Conservation (phyloP, 1,140 invertebrate species). For the Euura saliciscinereae region DNA sequence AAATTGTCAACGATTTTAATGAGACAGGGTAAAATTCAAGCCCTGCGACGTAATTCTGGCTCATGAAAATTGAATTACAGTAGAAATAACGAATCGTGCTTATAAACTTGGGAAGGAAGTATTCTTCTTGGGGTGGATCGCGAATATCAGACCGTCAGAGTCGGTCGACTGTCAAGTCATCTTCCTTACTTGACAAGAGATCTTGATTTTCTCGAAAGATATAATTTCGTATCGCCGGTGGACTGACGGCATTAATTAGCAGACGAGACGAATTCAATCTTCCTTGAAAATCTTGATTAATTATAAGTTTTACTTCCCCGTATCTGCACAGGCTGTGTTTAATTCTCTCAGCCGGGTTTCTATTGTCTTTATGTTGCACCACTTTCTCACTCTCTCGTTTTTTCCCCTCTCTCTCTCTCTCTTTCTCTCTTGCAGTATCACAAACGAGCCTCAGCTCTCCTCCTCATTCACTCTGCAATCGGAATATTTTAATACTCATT, state of each 20-base stretch:
- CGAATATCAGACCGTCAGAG: too few species aligned
- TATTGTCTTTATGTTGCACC: slow-evolving; percentile 4
- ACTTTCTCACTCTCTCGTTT: not conserved
- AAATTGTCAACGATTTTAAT: too few species aligned
- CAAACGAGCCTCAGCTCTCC: not conserved
- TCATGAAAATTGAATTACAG: too few species aligned
- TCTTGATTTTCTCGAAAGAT: not conserved
- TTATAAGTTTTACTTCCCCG: slow-evolving; percentile 11
- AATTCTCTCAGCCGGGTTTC: not conserved
- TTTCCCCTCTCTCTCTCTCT: not conserved
- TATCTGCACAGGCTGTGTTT: too few species aligned
- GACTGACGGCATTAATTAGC: slow-evolving; percentile 26
- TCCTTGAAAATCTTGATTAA: slow-evolving; percentile 26
- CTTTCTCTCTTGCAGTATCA: not conserved
- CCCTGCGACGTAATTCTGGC: too few species aligned
- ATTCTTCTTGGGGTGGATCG: too few species aligned
- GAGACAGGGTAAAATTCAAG: too few species aligned
- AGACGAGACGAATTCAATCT: slow-evolving; percentile 25
- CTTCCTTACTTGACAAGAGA: not conserved
- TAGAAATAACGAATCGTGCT: too few species aligned
- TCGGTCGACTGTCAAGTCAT: too few species aligned
- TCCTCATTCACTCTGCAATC: not conserved
- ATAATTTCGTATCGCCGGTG: slow-evolving; percentile 9
- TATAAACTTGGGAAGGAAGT: too few species aligned
- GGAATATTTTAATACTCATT: not conserved